Evolutionary conservation across 2,888 invertebrate species (phyloP), one percentile per base, ranked within the genome.

Genomic region (Pristionchus fissidentatus): DNA sequence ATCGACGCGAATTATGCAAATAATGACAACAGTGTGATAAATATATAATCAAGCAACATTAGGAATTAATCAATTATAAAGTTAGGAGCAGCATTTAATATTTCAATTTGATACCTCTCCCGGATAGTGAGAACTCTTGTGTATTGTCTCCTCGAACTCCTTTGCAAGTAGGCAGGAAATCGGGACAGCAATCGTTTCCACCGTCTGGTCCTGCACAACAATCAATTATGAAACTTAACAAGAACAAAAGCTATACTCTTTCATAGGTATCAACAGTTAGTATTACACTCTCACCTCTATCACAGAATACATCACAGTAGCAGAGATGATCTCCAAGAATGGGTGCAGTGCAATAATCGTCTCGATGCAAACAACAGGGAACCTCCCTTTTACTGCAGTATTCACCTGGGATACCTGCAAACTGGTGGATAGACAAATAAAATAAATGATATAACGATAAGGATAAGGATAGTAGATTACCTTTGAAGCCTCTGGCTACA

Each of bases 241-340:
- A n/a, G n/a, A n/a, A n/a, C n/a, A n/a, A n/a, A n/a, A n/a, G n/a
- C 7, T 38, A 35, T 32, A 66, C 19, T 29, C 3, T 46, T 3
- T 29, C 26, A 57, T 57, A 26, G 3, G 29, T 29, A 57, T 57
- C 26, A 5, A 57, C 29, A 57, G 26, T 26, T 57, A 22, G 29
- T 26, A n/a, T 57, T 26, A 57, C 0, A 19, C 62, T 19, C 41
- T 26, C 22, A 57, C 94, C 94, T 49, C 95, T 93, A 92, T 96
- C 95, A 93, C 97, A 97, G 93, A 97, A 97, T 88, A 95, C 94
- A 93, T 98, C 98, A 93, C 98, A 98, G 93, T 98, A 98, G 93
- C 98, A 98, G 3, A 92, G 86, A 22, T 95, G 93, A 0, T 97
- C 96, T 85, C 95, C 96, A 85, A 95, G 93, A 90, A 97, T 96